Percentiles rank a stretch among this genome's conserved stretches.
phyloP scores from a whole-genome alignment of 1,140 invertebrate species.

The Diachasma alloeum region DNA sequence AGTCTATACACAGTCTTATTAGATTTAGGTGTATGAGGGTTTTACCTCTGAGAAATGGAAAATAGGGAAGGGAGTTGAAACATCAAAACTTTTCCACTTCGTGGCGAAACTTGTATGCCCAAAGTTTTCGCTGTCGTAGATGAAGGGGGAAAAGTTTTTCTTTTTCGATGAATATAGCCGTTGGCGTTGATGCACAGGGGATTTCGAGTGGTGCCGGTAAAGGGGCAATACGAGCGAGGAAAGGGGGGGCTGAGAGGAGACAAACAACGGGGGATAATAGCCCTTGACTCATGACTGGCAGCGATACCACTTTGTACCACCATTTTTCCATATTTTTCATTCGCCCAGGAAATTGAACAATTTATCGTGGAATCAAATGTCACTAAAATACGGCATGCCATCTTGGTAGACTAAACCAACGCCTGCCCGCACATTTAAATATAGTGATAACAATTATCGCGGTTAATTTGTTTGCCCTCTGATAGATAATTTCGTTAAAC shows the following conservation, averaged over 20 bases:
- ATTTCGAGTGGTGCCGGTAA: not conserved
- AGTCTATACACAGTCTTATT: not conserved
- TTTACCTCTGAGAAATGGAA: not conserved
- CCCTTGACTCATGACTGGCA: not conserved
- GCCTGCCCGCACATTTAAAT: not conserved
- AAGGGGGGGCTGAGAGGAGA: not conserved
- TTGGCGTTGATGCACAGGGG: too few species aligned
- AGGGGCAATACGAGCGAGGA: not conserved
- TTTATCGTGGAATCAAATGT: not conserved
- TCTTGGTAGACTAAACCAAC: too few species aligned
- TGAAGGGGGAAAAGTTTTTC: not conserved
- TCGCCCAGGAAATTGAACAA: not conserved
- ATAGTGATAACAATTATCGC: not conserved
- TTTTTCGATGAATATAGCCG: not conserved
- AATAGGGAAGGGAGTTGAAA: not conserved
- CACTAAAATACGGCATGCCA: too few species aligned
- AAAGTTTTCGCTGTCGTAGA: not conserved
- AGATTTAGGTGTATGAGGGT: not conserved
- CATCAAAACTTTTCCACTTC: not conserved
- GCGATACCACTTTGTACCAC: not conserved
- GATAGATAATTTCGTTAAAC: conserved; percentile 4
- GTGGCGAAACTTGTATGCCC: not conserved
- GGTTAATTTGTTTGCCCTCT: not conserved
- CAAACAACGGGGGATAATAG: not conserved
- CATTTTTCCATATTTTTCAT: not conserved